A percentile compares a stretch with the other conserved stretches of the same genome.
These are phyloP conservation scores for Drosophila mojavensis DNA, from an alignment of 1,140 invertebrate genomes.

Conservation along the genomic window DNA sequence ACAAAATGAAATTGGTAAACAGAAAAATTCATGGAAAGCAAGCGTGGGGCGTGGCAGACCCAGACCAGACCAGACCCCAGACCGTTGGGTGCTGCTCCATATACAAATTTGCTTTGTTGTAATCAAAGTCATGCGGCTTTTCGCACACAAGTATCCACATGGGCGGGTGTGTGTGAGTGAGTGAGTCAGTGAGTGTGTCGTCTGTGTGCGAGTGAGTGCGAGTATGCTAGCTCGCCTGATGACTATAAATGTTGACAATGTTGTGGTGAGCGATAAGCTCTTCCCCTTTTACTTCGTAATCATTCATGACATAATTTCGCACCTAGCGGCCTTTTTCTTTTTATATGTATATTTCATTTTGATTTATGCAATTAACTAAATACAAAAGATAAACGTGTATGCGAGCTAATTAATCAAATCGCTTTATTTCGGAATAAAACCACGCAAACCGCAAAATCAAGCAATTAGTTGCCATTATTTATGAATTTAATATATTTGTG, in stretches of 20 bases:
- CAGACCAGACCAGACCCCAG: too few species aligned
- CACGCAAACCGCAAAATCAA: background rate
- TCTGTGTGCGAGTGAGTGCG: background rate
- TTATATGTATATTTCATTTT: background rate
- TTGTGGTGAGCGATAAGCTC: constrained; percentile 57
- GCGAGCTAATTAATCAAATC: too few species aligned
- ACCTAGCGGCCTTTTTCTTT: constrained; percentile 32
- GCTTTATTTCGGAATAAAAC: too few species aligned
- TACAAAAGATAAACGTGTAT: too few species aligned
- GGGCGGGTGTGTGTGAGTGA: background rate
- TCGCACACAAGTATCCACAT: constrained; percentile 21
- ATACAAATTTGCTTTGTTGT: constrained; percentile 25
- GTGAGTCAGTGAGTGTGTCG: constrained; percentile 11
- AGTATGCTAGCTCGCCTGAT: constrained; percentile 15
- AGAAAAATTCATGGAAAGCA: too few species aligned
- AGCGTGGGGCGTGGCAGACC: constrained; percentile 1
- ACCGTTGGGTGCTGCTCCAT: constrained; percentile 19
- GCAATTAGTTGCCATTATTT: background rate
- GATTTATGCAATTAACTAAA: background rate
- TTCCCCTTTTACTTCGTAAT: constrained; percentile 21
- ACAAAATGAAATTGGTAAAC: too few species aligned
- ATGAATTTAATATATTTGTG: background rate
- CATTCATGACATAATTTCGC: constrained; percentile 66
- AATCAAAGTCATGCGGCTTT: constrained; percentile 62
- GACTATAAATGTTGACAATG: constrained; percentile 49